Evolutionary conservation across 2,888 invertebrate species (phyloP).

Genomic region (Acanthoscelides obtectus): DNA sequence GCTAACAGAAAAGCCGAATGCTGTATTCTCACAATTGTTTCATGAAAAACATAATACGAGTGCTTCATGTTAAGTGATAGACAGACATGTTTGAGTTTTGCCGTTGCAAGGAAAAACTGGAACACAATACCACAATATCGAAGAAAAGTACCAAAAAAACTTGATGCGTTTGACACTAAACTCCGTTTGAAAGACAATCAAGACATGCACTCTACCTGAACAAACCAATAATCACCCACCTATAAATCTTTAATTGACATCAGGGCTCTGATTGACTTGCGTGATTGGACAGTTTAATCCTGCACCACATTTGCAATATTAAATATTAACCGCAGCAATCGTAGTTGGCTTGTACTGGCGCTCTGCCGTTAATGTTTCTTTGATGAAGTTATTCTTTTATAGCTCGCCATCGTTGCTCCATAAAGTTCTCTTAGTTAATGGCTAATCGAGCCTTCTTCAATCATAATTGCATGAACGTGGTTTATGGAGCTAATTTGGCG

Average conservation of each 20-base stretch:
- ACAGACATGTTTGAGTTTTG: no score
- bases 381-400: not conserved
- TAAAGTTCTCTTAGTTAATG: not conserved
- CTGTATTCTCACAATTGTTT: no score
- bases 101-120: not conserved
- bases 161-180: not conserved
- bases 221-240: conserved; percentile 12
- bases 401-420: not conserved
- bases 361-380: conserved; percentile 9
- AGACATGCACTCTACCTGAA: not conserved
- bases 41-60: no score
- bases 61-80: no score
- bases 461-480: not conserved
- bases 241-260: conserved; percentile 27
- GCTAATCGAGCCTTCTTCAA: not conserved
- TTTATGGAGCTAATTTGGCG: not conserved
- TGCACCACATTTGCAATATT: conserved; percentile 29
- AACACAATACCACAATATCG: not conserved
- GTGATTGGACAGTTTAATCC: conserved; percentile 40
- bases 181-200: not conserved
- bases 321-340: conserved; percentile 33
- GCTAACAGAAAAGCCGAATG: no score
- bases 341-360: conserved; percentile 1
- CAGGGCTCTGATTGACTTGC: conserved; percentile 28
- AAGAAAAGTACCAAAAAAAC: not conserved